Conservation (phyloP, 1,140 invertebrate species). For the Drosophila asahinai region DNA sequence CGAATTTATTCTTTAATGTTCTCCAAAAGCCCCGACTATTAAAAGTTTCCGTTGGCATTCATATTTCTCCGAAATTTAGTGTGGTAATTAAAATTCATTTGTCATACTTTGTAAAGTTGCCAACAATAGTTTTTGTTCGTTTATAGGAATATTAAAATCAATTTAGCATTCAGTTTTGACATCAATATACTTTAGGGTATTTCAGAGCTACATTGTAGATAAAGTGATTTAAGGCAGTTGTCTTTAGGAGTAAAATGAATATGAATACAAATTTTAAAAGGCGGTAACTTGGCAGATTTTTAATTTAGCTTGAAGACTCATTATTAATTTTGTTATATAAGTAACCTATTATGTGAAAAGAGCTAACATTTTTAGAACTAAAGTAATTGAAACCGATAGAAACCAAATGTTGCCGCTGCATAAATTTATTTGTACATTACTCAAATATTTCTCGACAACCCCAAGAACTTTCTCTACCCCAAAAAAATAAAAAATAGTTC, state of each 20-base stretch:
- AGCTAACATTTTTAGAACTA: neutral
- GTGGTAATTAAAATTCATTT: slow-evolving; percentile 79
- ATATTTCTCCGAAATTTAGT: slow-evolving; percentile 61
- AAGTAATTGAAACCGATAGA: neutral
- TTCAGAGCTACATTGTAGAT: slow-evolving; percentile 46
- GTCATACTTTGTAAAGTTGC: slow-evolving; percentile 66
- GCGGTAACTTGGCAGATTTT: too few species aligned
- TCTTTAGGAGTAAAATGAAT: too few species aligned
- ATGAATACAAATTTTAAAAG: too few species aligned
- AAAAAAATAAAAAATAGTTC: slow-evolving; percentile 9
- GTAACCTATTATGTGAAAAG: neutral
- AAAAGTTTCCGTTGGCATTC: slow-evolving; percentile 38
- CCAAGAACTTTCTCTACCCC: neutral
- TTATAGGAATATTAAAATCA: slow-evolving; percentile 70
- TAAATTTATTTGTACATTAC: slow-evolving; percentile 1
- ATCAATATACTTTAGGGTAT: slow-evolving; percentile 43
- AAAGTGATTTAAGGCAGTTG: neutral
- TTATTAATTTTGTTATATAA: neutral
- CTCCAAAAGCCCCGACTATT: slow-evolving; percentile 23
- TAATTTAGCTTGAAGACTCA: too few species aligned
- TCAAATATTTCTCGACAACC: neutral
- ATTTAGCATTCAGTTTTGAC: slow-evolving; percentile 72
- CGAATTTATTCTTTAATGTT: slow-evolving; percentile 50
- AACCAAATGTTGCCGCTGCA: neutral
- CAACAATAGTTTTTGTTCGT: slow-evolving; percentile 44